Conservation (phyloP, 2,113 vertebrate genomes). For the Syngnathus typhle region DNA sequence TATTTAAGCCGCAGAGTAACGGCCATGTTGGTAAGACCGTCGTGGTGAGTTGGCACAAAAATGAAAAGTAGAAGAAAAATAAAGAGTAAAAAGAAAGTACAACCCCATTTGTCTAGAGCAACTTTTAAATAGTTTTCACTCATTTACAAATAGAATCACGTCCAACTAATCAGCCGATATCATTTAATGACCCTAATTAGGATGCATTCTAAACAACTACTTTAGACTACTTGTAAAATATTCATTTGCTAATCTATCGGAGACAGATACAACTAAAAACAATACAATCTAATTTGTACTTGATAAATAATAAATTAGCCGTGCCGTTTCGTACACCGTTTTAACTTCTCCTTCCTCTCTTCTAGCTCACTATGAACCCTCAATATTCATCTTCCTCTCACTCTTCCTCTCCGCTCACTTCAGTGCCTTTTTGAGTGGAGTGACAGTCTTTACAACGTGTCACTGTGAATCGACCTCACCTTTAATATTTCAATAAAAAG, state of each 20-base stretch:
- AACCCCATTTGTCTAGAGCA: background rate
- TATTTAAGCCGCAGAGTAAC: slow-evolving; percentile 58
- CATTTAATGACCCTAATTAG: slow-evolving; percentile 54
- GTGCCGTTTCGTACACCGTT: slow-evolving; percentile 46
- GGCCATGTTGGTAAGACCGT: slow-evolving; percentile 44
- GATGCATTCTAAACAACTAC: slow-evolving; percentile 23
- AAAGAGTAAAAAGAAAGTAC: background rate
- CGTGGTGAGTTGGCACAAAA: slow-evolving; percentile 32
- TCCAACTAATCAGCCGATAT: slow-evolving; percentile 34
- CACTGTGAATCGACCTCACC: slow-evolving; percentile 70
- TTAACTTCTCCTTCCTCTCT: slow-evolving; percentile 35
- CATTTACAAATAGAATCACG: slow-evolving; percentile 9
- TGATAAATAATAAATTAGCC: slow-evolving; percentile 45
- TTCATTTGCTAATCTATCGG: slow-evolving; percentile 34
- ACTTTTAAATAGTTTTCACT: background rate
- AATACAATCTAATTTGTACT: slow-evolving; percentile 39
- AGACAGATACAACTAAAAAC: slow-evolving; percentile 39
- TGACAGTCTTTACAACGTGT: slow-evolving; percentile 73
- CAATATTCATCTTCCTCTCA: slow-evolving; percentile 30
- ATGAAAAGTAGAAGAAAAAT: background rate
- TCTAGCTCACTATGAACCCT: slow-evolving; percentile 34
- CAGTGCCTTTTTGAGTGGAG: slow-evolving; percentile 70
- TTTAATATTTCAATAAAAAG: slow-evolving; percentile 83
- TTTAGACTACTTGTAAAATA: slow-evolving; percentile 34
- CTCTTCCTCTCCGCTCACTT: slow-evolving; percentile 53